phyloP scores from a whole-genome alignment of 1,140 invertebrate species.

The Achatina immaculata region DNA sequence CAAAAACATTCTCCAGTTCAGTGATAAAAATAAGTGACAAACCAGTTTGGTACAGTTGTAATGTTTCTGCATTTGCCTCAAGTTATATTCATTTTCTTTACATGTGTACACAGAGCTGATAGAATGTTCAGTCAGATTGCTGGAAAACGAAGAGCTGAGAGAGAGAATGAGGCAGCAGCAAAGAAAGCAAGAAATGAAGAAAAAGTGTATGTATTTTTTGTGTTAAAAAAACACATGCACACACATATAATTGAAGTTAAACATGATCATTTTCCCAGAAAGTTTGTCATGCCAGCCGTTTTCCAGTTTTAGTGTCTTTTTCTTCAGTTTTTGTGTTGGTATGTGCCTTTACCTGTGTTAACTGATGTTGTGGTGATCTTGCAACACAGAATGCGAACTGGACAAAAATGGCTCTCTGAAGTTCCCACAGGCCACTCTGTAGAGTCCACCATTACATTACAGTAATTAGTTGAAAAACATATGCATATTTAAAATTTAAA shows the following conservation, averaged over 20 bases:
- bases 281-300: not conserved
- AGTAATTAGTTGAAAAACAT: too few relatives aligned
- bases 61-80: not conserved
- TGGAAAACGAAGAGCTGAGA: conserved; percentile 46
- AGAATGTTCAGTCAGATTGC: conserved; percentile 55
- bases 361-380: too few relatives aligned
- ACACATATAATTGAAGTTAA: not conserved
- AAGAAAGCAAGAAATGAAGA: conserved; percentile 58
- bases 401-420: too few relatives aligned
- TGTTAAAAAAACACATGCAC: not conserved
- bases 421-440: too few relatives aligned
- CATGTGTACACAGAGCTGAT: conserved; percentile 50
- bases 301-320: not conserved
- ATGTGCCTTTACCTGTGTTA: too few relatives aligned
- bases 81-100: not conserved
- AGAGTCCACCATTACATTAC: too few relatives aligned
- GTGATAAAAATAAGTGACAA: too few relatives aligned
- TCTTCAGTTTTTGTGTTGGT: too few relatives aligned
- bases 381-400: too few relatives aligned
- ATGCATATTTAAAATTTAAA: too few relatives aligned
- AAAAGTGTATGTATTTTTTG: conserved; percentile 41
- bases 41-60: too few relatives aligned
- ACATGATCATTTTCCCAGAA: not conserved
- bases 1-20: too few relatives aligned
- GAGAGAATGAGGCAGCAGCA: conserved; percentile 46